These are phyloP conservation scores for Phenganax subtilis DNA, from an alignment of 92 coral and sea anemone species.

Conservation along the genomic window DNA sequence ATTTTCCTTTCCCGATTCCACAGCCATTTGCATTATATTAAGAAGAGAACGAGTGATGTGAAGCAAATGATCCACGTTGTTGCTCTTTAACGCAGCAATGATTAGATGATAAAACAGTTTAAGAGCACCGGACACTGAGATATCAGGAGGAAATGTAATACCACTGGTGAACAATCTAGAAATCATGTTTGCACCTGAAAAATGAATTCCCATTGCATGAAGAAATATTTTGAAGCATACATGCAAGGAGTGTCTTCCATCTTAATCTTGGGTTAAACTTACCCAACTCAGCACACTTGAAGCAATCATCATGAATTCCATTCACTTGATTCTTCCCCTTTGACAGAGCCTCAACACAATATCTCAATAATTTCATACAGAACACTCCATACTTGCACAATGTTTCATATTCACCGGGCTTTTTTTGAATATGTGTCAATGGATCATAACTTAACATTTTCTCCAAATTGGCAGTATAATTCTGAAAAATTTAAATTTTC, in stretches of 20 bases:
- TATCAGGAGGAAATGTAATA: slow-evolving; percentile 3
- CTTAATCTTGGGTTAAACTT: neutral
- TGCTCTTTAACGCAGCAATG: slow-evolving; percentile 18
- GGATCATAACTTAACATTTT: slow-evolving; percentile 10
- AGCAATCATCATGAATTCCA: slow-evolving; percentile 31
- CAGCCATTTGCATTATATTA: neutral
- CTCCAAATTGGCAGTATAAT: slow-evolving; percentile 20
- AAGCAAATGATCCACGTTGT: neutral
- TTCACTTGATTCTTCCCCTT: slow-evolving; percentile 9
- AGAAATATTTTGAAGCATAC: neutral
- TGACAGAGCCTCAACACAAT: slow-evolving; percentile 25
- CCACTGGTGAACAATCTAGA: slow-evolving; percentile 26
- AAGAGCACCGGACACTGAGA: neutral
- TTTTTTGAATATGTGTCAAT: neutral
- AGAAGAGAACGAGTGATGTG: slow-evolving; percentile 20
- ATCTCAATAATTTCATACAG: slow-evolving; percentile 34
- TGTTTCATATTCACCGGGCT: slow-evolving; percentile 16
- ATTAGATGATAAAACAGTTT: slow-evolving; percentile 30
- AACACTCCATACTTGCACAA: slow-evolving; percentile 29
- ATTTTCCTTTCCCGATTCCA: slow-evolving; percentile 7
- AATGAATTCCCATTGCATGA: slow-evolving; percentile 5
- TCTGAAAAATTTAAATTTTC: neutral
- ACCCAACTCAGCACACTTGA: slow-evolving; percentile 30
- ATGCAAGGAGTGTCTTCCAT: no score
- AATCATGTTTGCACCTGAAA: slow-evolving; percentile 30